Evolutionary conservation across 2,113 vertebrate species (phyloP).

Genomic region (Colinus virginianus): DNA sequence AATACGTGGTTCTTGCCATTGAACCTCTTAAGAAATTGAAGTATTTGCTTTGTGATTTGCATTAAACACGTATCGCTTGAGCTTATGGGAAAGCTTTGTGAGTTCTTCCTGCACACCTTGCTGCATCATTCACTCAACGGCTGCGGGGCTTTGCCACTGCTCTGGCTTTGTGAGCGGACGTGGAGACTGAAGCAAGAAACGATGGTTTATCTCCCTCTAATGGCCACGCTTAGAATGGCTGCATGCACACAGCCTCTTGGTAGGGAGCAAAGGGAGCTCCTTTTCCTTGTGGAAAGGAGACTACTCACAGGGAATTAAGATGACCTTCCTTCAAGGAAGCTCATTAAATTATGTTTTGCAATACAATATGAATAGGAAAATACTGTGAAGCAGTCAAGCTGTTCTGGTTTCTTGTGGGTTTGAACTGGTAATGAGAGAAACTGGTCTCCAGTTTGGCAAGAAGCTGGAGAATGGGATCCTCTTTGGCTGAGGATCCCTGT

Average conservation of each 20-base stretch:
- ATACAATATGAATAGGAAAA: background rate
- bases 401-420: background rate
- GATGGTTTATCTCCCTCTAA: slow-evolving; percentile 67
- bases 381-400: background rate
- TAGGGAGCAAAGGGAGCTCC: background rate
- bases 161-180: background rate
- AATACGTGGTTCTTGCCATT: background rate
- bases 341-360: background rate
- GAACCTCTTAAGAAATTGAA: background rate
- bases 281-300: background rate
- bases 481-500: background rate
- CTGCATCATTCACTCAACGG: background rate
- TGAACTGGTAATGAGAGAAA: background rate
- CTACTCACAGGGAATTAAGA: background rate
- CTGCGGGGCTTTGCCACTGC: background rate
- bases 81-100: background rate
- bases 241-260: fast-evolving
- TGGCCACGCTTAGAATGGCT: slow-evolving; percentile 43
- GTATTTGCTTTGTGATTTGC: background rate
- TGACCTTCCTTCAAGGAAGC: background rate
- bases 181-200: background rate
- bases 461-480: background rate
- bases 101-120: background rate
- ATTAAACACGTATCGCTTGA: background rate
- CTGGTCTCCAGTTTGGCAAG: background rate